phyloP scores from a whole-genome alignment of 2,797 vertebrate species.

The Benthosema pterotum region DNA sequence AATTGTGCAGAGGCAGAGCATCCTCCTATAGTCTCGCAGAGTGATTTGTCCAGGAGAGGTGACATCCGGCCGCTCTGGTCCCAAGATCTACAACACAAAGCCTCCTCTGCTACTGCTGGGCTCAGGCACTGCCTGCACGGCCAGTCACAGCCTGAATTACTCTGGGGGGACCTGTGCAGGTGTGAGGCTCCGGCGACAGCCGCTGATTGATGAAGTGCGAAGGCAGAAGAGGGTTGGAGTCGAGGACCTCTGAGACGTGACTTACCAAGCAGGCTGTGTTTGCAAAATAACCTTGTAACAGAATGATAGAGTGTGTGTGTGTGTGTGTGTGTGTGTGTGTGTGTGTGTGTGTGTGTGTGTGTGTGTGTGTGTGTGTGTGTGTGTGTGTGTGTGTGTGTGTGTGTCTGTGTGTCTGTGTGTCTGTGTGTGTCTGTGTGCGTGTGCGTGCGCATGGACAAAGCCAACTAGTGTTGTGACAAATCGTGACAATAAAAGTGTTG shows the following conservation, averaged over 20 bases:
- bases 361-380: no score
- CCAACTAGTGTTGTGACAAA: no score
- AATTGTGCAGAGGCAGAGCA: conserved; percentile 22
- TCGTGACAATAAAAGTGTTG: no score
- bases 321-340: no score
- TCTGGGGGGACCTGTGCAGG: conserved; percentile 39
- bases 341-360: no score
- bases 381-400: no score
- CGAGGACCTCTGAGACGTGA: conserved; percentile 25
- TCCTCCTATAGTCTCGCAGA: conserved; percentile 12
- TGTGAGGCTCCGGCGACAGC: conserved; percentile 53
- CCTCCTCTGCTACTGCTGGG: conserved; percentile 12
- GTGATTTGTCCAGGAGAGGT: conserved; percentile 33
- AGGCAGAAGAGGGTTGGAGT: conserved; percentile 23
- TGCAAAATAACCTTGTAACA: conserved; percentile 32
- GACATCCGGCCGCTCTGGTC: conserved; percentile 26
- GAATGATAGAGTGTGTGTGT: neutral
- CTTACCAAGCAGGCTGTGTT: conserved; percentile 14
- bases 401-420: no score
- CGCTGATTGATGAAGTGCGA: conserved; percentile 61
- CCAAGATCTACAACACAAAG: neutral
- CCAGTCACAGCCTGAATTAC: conserved; percentile 45
- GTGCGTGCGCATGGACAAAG: no score
- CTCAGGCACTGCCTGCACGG: conserved; percentile 15
- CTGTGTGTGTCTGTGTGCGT: no score